phyloP scores from a whole-genome alignment of 2,888 invertebrate species.

The Coecobrya sp. region DNA sequence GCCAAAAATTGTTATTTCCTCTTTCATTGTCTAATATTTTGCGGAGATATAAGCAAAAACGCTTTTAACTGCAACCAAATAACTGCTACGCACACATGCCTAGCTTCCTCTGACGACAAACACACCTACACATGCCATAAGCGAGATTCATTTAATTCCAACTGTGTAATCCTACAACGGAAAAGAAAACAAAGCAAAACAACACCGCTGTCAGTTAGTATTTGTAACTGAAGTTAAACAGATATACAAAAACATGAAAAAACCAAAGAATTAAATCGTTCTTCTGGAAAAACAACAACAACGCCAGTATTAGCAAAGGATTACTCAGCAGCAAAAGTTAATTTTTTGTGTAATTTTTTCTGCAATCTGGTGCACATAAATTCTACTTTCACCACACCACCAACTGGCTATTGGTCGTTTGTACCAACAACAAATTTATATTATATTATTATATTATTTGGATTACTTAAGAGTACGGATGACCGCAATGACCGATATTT shows the following conservation, averaged over 20 bases:
- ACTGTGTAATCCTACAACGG: background rate
- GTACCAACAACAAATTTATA: background rate
- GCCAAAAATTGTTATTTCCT: conserved; percentile 48
- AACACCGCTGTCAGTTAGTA: background rate
- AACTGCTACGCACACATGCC: background rate
- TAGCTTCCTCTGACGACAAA: background rate
- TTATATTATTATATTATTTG: background rate
- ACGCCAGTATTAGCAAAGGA: conserved; percentile 9
- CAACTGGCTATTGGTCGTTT: background rate
- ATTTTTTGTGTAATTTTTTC: conserved; percentile 8
- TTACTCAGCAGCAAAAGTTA: conserved; percentile 14
- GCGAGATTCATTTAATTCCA: conserved; percentile 20
- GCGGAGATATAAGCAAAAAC: conserved; percentile 5
- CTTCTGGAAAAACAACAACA: conserved; percentile 31
- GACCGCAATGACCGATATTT: conserved; percentile 26
- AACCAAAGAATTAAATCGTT: conserved; percentile 4
- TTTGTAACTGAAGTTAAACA: background rate
- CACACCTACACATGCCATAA: conserved; percentile 25
- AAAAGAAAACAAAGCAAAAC: background rate
- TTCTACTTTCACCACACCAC: background rate
- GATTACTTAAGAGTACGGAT: background rate
- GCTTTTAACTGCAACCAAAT: conserved; percentile 3
- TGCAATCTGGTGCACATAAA: background rate
- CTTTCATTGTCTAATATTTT: conserved; percentile 45
- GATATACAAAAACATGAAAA: background rate